phyloP scores from a whole-genome alignment of 2,888 invertebrate genomes.

The Polydrusus cervinus region DNA sequence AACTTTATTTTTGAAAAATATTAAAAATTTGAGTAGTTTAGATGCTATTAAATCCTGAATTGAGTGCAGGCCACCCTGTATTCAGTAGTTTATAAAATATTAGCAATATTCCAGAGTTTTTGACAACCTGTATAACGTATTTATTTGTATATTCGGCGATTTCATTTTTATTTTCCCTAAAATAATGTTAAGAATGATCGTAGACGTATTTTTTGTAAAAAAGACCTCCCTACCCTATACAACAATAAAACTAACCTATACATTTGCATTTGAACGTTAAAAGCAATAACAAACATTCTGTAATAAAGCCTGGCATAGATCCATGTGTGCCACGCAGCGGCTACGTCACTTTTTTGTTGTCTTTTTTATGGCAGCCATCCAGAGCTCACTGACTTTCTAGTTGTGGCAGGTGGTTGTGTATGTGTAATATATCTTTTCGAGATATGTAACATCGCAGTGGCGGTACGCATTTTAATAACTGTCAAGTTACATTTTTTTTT shows the following conservation, averaged over 20 bases:
- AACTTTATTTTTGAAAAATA: too few relatives aligned
- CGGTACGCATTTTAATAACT: neutral
- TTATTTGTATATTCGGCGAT: too few relatives aligned
- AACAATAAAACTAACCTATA: slow-evolving; percentile 4
- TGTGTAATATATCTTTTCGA: slow-evolving; percentile 22
- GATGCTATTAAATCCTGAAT: too few relatives aligned
- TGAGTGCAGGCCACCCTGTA: too few relatives aligned
- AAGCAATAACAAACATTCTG: slow-evolving; percentile 53
- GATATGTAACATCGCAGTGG: slow-evolving; percentile 33
- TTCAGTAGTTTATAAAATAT: too few relatives aligned
- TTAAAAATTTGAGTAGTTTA: too few relatives aligned
- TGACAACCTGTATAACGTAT: too few relatives aligned
- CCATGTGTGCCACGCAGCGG: slow-evolving; percentile 46
- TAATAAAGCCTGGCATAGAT: slow-evolving; percentile 33
- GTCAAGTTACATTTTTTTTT: neutral
- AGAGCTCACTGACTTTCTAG: slow-evolving; percentile 58
- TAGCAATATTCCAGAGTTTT: too few relatives aligned
- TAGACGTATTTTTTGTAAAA: too few relatives aligned
- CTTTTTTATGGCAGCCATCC: slow-evolving; percentile 42
- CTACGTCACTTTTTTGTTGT: slow-evolving; percentile 44
- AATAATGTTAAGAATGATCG: too few relatives aligned
- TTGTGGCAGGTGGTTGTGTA: slow-evolving; percentile 59
- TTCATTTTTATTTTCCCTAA: too few relatives aligned
- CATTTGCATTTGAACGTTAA: slow-evolving; percentile 19
- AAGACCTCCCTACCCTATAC: neutral